phyloP scores from a whole-genome alignment of 2,888 invertebrate species.

The Ceraclea dissimilis region DNA sequence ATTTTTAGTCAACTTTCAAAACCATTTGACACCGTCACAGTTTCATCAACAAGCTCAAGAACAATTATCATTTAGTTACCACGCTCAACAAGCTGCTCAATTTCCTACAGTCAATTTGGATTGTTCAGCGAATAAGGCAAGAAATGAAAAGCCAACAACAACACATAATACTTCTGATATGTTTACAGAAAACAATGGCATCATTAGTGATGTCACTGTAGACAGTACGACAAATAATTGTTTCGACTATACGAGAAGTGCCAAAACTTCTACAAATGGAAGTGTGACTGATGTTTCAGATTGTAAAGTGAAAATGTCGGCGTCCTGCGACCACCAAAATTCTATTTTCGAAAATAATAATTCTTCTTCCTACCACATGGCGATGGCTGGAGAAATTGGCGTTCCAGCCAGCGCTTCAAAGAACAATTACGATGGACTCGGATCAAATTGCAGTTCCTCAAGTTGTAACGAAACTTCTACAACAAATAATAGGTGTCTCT shows the following conservation, averaged over 20 bases:
- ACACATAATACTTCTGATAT: slow-evolving; percentile 7
- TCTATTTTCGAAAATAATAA: slow-evolving; percentile 38
- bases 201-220: slow-evolving; percentile 21
- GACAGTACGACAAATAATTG: slow-evolving; percentile 23
- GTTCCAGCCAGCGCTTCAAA: slow-evolving; percentile 20
- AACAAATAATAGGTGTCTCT: slow-evolving; percentile 27
- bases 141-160: slow-evolving; percentile 14
- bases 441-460: slow-evolving; percentile 30
- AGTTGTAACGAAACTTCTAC: slow-evolving; percentile 14
- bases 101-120: slow-evolving; percentile 21
- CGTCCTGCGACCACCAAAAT: slow-evolving; percentile 26
- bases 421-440: slow-evolving; percentile 30
- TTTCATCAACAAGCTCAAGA: slow-evolving; percentile 24
- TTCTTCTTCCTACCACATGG: slow-evolving; percentile 42
- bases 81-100: slow-evolving; percentile 22
- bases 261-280: slow-evolving; percentile 5
- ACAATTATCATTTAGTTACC: slow-evolving; percentile 24
- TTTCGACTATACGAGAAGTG: slow-evolving; percentile 20
- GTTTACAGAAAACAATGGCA: slow-evolving; percentile 18
- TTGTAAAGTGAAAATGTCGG: slow-evolving; percentile 25
- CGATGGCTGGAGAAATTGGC: slow-evolving; percentile 31
- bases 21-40: slow-evolving; percentile 23
- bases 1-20: slow-evolving; percentile 34
- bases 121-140: slow-evolving; percentile 14
- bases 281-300: slow-evolving; percentile 17